Evolutionary conservation across 2,113 vertebrate genomes (phyloP), one percentile per base, ranked within the genome.

Genomic region (Ivindomyrus marchei): DNA sequence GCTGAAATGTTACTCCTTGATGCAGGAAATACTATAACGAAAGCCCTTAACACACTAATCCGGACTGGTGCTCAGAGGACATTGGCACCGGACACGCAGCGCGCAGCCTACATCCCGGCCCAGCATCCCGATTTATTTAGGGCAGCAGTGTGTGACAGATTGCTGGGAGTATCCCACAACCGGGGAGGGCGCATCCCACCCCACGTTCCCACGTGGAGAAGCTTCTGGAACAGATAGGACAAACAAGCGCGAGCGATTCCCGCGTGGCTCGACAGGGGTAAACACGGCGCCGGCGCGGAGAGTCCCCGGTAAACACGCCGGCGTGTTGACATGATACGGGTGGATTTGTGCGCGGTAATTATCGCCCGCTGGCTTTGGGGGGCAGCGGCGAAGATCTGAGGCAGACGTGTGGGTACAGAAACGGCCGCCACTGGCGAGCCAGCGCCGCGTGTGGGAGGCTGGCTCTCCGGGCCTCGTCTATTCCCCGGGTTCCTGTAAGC

Each of bases 301-400:
- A 91, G 89, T 90, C 90, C 94, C 88, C 46, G 91, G 94, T 96
- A 96, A 96, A 96, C 95, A 96, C 94, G 91, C 88, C 91, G 91
- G 92, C 45, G 70, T 88, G 95, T 93, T 95, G 94, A 95, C 94
- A 96, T 92, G 95, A 95, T 94, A 94, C 95, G 95, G 93, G 95
- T 95, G 95, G 93, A 92, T 94, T 92, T 94, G 94, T 93, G 94
- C 83, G 62, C 56, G 91, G 94, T 95, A 94, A 94, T 94, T 94
- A 95, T 94, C 94, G 27, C 93, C 93, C 92, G 89, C 92, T 91
- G 58, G 89, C 89, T 77, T 90, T 80, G 27, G 70, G 56, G 58
- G 87, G 74, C 89, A 45, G 19, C 87, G 24, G 39, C 3, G 13
- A 47, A 47, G 66, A 90, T 36, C 89, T 53, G 45, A 36, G 4